phyloP scores from a whole-genome alignment of 2,113 vertebrate species.

The Vidua chalybeata region DNA sequence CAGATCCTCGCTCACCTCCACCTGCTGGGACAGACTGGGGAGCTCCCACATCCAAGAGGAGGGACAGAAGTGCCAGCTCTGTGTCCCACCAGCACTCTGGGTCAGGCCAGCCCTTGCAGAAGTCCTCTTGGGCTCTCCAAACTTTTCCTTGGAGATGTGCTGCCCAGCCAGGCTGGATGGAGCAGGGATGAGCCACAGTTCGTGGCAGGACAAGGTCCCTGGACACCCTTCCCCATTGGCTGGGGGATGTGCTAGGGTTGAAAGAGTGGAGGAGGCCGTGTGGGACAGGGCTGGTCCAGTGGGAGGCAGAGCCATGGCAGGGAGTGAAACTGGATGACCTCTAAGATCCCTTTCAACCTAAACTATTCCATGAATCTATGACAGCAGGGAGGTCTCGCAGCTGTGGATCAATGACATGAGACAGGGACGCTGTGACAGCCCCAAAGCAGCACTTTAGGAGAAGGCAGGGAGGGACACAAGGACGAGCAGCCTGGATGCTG shows the following conservation, averaged over 20 bases:
- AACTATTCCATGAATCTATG: neutral
- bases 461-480: neutral
- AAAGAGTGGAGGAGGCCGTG: neutral
- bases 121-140: neutral
- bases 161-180: neutral
- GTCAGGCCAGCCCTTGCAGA: neutral
- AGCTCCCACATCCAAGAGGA: neutral
- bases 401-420: neutral
- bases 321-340: neutral
- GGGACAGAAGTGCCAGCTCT: neutral
- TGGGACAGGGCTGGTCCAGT: neutral
- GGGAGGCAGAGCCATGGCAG: neutral
- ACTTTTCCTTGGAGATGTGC: neutral
- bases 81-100: rapidly evolving
- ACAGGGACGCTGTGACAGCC: neutral
- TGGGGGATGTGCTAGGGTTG: neutral
- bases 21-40: neutral
- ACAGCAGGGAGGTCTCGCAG: rapidly evolving
- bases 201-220: neutral
- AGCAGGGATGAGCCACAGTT: neutral
- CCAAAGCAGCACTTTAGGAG: neutral
- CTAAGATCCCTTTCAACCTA: neutral
- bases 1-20: neutral
- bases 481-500: rapidly evolving
- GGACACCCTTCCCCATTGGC: neutral